Percentiles rank a stretch among this genome's conserved stretches.
Conservation (phyloP, 2,888 invertebrate species). For the Maniola hyperantus region DNA sequence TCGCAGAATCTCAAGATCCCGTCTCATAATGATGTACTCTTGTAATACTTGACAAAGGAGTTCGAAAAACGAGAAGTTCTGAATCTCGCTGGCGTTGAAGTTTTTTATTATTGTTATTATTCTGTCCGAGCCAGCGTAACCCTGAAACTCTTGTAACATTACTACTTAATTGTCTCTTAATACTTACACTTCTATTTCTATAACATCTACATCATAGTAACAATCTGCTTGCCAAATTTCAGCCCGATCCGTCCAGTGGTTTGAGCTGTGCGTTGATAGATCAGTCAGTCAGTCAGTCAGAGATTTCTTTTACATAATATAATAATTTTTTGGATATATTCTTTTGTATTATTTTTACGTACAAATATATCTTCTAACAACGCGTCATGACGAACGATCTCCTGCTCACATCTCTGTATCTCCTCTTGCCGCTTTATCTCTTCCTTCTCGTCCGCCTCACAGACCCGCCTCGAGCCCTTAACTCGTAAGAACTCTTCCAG, state of each 20-base stretch:
- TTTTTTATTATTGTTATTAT: slow-evolving; percentile 54
- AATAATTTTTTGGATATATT: too few species aligned
- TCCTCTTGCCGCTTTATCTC: slow-evolving; percentile 86
- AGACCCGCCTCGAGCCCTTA: slow-evolving; percentile 90
- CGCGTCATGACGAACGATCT: slow-evolving; percentile 86
- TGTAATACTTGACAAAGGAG: slow-evolving; percentile 70
- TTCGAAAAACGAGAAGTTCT: slow-evolving; percentile 69
- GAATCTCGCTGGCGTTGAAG: slow-evolving; percentile 63
- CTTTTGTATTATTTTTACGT: slow-evolving; percentile 45
- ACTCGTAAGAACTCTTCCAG: slow-evolving; percentile 92
- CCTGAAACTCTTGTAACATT: slow-evolving; percentile 45
- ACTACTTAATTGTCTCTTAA: too few species aligned
- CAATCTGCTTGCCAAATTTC: too few species aligned
- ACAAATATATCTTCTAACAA: slow-evolving; percentile 89
- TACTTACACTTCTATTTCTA: neutral
- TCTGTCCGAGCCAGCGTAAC: slow-evolving; percentile 58
- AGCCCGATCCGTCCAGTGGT: too few species aligned
- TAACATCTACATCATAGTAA: too few species aligned
- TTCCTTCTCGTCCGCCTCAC: slow-evolving; percentile 88
- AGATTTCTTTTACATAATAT: too few species aligned
- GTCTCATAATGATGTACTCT: slow-evolving; percentile 64
- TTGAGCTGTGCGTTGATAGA: too few species aligned
- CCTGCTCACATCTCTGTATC: slow-evolving; percentile 86
- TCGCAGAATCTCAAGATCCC: slow-evolving; percentile 57
- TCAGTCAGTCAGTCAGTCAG: too few species aligned